Evolutionary conservation across 2,113 vertebrate species (phyloP).

Genomic region (Hippolais icterina): DNA sequence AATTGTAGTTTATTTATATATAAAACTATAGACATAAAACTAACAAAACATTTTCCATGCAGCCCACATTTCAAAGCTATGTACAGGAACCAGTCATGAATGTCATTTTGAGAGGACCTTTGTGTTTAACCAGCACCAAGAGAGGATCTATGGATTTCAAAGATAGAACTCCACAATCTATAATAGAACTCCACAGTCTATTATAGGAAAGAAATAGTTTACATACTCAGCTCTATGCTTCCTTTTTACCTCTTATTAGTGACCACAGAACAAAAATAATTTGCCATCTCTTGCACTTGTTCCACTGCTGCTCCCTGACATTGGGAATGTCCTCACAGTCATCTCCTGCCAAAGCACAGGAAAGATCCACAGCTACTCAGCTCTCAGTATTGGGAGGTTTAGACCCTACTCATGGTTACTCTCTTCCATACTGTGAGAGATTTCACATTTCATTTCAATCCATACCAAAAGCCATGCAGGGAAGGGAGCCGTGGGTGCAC

Average conservation of each 20-base stretch:
- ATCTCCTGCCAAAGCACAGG: neutral
- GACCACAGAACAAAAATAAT: neutral
- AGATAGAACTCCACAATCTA: neutral
- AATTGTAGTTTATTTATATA: neutral
- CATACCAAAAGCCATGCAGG: neutral
- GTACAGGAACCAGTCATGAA: neutral
- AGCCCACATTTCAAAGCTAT: neutral
- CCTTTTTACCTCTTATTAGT: neutral
- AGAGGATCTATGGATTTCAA: neutral
- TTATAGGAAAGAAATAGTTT: neutral
- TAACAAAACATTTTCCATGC: neutral
- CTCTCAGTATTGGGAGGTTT: neutral
- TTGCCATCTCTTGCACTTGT: neutral
- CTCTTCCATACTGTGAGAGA: neutral
- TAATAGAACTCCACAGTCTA: neutral
- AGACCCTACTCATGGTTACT: neutral
- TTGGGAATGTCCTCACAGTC: neutral
- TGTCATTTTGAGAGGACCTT: neutral
- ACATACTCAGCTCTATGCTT: neutral
- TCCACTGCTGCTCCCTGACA: neutral
- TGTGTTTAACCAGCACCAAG: neutral
- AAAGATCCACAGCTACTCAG: neutral
- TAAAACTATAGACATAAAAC: neutral
- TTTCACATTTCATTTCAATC: neutral
- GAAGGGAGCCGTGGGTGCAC: neutral